Evolutionary conservation across 2,113 vertebrate genomes (phyloP).

Genomic region (Serilophus lunatus): DNA sequence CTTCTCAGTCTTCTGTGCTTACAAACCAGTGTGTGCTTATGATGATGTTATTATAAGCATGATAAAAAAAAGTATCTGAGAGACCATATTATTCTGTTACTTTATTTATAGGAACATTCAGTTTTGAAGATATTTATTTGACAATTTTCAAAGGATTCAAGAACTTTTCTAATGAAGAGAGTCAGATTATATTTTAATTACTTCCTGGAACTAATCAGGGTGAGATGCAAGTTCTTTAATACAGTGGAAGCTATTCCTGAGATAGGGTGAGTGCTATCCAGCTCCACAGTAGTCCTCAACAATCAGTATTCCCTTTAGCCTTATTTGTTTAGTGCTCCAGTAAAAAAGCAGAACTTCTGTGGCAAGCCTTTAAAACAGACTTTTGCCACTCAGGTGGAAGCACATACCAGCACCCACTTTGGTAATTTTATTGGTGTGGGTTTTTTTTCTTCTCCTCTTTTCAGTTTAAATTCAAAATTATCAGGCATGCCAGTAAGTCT

Average conservation of each 20-base stretch:
- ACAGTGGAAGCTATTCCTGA: neutral
- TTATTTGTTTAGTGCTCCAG: neutral
- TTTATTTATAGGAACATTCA: neutral
- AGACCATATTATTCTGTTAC: neutral
- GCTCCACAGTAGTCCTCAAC: neutral
- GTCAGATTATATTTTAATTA: neutral
- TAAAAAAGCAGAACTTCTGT: neutral
- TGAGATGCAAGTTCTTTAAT: neutral
- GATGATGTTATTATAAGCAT: neutral
- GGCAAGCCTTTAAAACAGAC: neutral
- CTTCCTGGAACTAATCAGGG: neutral
- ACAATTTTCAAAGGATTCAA: neutral
- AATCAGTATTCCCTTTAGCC: neutral
- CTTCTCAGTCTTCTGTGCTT: neutral
- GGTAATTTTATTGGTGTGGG: neutral
- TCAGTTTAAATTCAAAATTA: neutral
- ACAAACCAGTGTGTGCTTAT: neutral
- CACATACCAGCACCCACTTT: neutral
- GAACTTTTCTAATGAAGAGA: neutral
- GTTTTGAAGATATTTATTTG: neutral
- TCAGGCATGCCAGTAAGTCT: neutral
- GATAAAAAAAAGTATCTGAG: neutral
- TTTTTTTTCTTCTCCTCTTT: rapidly evolving
- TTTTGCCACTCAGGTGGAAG: neutral
- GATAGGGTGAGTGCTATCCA: neutral